Conservation (phyloP, 2,113 vertebrate genomes). For the Puma concolor region DNA sequence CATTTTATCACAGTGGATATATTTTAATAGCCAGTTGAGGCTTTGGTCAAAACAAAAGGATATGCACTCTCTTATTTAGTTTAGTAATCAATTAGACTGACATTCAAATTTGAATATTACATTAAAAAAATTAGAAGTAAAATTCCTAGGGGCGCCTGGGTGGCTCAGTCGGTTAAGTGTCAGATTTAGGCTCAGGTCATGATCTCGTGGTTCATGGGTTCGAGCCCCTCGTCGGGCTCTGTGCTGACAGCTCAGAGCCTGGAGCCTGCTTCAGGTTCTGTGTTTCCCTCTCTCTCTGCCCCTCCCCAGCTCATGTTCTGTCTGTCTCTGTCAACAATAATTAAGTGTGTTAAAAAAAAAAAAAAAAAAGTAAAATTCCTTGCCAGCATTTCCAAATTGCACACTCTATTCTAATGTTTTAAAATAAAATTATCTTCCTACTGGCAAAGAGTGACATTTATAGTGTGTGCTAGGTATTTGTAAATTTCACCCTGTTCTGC, state of each 20-base stretch:
- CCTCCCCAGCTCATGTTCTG: too few species aligned
- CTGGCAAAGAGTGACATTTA: neutral
- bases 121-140: constrained; percentile 39
- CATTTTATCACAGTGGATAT: neutral
- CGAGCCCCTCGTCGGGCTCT: too few species aligned
- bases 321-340: too few species aligned
- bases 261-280: too few species aligned
- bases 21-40: neutral
- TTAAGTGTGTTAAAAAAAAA: too few species aligned
- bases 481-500: neutral
- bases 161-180: too few species aligned
- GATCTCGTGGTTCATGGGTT: too few species aligned
- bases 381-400: neutral
- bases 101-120: constrained; percentile 4
- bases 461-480: neutral
- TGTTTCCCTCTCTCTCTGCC: too few species aligned
- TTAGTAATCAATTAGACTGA: constrained; percentile 15
- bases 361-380: neutral
- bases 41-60: neutral
- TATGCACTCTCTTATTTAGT: neutral
- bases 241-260: too few species aligned
- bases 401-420: neutral
- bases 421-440: constrained; percentile 22
- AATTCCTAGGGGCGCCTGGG: neutral
- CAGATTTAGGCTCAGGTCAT: too few species aligned